Evolutionary conservation across 2,797 vertebrate species (phyloP).

Genomic region (Apogon hyalosoma): DNA sequence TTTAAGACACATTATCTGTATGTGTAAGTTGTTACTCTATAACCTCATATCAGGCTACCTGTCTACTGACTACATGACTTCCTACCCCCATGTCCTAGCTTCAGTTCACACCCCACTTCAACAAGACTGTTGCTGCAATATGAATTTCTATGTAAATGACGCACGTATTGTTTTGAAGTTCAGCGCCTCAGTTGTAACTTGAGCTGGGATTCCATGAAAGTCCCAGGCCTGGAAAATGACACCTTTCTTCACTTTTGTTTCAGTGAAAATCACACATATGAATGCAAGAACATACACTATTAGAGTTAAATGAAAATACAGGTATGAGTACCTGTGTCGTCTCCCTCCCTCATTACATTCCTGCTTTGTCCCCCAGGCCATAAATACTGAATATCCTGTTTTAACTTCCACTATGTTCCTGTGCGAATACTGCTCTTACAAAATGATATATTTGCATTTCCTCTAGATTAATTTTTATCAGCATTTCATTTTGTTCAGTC

Average conservation of each 20-base stretch:
- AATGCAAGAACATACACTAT: background rate
- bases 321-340: background rate
- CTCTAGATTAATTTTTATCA: background rate
- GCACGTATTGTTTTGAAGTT: background rate
- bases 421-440: background rate
- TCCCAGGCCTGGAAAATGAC: background rate
- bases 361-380: background rate
- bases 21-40: no score
- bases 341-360: background rate
- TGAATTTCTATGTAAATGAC: background rate
- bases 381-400: background rate
- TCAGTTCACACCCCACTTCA: background rate
- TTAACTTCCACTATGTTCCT: background rate
- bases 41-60: no score
- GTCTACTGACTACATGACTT: background rate
- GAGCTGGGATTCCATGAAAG: slow-evolving; percentile 13
- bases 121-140: background rate
- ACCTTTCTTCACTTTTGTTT: background rate
- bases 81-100: slow-evolving; percentile 1
- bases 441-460: background rate
- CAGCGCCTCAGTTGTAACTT: background rate
- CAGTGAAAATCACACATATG: background rate
- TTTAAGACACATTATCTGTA: no score
- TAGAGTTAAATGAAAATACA: background rate
- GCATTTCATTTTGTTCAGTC: background rate